Conservation (phyloP, 2,888 invertebrate genomes). For the Colletes collaris region DNA sequence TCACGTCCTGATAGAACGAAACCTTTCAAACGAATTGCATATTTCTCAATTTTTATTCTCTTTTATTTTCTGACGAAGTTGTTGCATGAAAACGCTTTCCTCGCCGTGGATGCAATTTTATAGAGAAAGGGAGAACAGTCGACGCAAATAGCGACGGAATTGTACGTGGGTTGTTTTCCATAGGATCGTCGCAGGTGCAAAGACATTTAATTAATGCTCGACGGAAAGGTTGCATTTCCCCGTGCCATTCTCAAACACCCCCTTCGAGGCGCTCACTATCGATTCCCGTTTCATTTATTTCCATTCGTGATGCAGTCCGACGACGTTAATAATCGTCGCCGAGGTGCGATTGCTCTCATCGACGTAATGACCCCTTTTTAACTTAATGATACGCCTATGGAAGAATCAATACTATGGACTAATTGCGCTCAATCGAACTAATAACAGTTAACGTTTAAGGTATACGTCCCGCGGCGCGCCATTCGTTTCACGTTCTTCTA, state of each 20-base stretch:
- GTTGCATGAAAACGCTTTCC: too few species aligned
- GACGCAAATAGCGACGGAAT: background rate
- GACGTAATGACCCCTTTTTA: conserved; percentile 37
- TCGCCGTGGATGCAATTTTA: too few species aligned
- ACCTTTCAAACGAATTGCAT: background rate
- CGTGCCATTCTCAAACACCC: background rate
- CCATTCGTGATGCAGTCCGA: background rate
- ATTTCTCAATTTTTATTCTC: background rate
- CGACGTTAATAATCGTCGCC: conserved; percentile 22
- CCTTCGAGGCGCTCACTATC: background rate
- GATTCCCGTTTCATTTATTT: conserved; percentile 15
- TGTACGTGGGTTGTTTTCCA: background rate
- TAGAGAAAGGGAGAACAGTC: background rate
- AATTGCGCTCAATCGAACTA: conserved; percentile 42
- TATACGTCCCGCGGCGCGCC: background rate
- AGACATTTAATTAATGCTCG: conserved; percentile 20
- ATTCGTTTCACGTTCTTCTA: background rate
- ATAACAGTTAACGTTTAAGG: background rate
- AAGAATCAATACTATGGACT: conserved; percentile 30
- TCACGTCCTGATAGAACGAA: background rate
- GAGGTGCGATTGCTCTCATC: conserved; percentile 13
- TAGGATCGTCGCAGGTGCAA: conserved; percentile 11
- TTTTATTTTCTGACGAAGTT: too few species aligned
- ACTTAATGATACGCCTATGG: conserved; percentile 31
- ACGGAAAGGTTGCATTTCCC: background rate